Evolutionary conservation across 2,113 vertebrate genomes (phyloP).

Genomic region (Corythoichthys intestinalis): DNA sequence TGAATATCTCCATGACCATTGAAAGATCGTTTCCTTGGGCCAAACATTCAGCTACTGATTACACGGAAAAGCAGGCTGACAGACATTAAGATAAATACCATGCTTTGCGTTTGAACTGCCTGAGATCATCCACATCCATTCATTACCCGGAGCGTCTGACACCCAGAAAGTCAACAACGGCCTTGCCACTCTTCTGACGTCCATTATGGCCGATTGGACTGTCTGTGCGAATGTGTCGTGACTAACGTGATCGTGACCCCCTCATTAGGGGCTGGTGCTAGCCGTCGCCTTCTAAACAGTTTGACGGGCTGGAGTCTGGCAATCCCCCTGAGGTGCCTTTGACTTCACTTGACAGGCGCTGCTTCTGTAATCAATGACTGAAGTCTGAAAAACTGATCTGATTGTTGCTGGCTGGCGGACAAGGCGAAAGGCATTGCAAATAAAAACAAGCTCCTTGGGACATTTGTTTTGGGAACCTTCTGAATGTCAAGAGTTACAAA

Average conservation of each 20-base stretch:
- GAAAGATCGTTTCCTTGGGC: not conserved
- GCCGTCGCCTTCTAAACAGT: constrained; percentile 47
- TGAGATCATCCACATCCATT: constrained; percentile 1
- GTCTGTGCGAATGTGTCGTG: constrained; percentile 56
- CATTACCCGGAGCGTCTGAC: constrained; percentile 23
- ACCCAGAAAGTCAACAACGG: constrained; percentile 15
- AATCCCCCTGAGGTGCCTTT: not conserved
- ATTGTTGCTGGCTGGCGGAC: constrained; percentile 18
- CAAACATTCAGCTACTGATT: not conserved
- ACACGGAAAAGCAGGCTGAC: not conserved
- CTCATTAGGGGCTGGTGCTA: constrained; percentile 56
- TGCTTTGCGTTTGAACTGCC: not conserved
- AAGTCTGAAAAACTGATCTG: constrained; percentile 24
- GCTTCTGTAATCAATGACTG: constrained; percentile 39
- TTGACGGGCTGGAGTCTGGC: constrained; percentile 56
- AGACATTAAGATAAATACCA: not conserved
- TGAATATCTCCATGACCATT: not conserved
- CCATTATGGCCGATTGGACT: constrained; percentile 57
- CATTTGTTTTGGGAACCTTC: constrained; percentile 11
- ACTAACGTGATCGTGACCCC: constrained; percentile 40
- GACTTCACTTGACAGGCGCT: constrained; percentile 32
- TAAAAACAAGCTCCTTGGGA: constrained; percentile 30
- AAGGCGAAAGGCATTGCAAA: not conserved
- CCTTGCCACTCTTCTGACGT: constrained; percentile 46
- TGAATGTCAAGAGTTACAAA: constrained; percentile 16